Evolutionary conservation across 2,888 invertebrate species (phyloP), one percentile per base, ranked within the genome.

Genomic region (Thera obeliscata): DNA sequence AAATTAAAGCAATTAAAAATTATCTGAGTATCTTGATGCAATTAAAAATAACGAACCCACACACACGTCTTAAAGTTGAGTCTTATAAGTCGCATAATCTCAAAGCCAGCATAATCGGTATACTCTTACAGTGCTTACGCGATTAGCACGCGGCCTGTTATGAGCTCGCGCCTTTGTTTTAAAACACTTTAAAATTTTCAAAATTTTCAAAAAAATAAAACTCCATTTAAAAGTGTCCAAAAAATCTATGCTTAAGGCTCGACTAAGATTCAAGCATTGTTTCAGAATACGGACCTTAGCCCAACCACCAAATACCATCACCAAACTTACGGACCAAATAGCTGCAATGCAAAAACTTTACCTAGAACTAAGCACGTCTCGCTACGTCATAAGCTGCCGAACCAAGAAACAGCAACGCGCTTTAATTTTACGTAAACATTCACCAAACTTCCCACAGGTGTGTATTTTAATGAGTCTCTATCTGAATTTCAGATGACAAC

Each of bases 371-470:
- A 12, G 36, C 2, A 48, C 48, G 48, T 43, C 41, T 41, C 36
- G 35, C 3, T 46, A 41, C 36, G 50, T 22, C 41, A 46, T 46
- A 50, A 50, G 8, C 43, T 38, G 12, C 46, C 46, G 9, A 5
- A 57, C 11, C 4, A 49, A 64, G 22, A 57, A 57, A 12, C 41
- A 33, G 56, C 46, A 22, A 55, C n/a, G 38, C 56, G 67, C 62
- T 70, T 52, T 66, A 71, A 72, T 70, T 64, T 60, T 57, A 66
- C 69, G 71, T 70, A 67, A 71, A 71, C 74, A 74, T 74, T 74
- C 72, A 62, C 68, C 68, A 70, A 73, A 69, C 69, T 73, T 69
- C 67, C 64, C 57, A 58, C 66, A 71, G 64, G 72, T 75, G 70
- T 65, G 74, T 75, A 61, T 71, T 70, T 70, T 67, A 69, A 72